These are phyloP conservation scores for Athripsodes cinereus DNA, from an alignment of 2,888 invertebrate genomes.

Conservation along the genomic window DNA sequence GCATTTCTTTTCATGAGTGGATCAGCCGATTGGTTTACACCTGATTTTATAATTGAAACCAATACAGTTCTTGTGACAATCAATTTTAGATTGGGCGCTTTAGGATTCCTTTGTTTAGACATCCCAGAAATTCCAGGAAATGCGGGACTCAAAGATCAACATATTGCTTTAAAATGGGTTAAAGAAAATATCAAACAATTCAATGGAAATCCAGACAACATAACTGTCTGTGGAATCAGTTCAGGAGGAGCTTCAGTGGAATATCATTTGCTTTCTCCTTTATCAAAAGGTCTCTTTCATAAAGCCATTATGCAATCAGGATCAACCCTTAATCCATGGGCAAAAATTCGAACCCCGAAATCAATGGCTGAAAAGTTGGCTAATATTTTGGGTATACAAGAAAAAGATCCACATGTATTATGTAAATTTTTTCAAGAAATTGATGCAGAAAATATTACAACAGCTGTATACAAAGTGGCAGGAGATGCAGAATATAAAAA, in stretches of 20 bases:
- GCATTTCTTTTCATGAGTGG: conserved; percentile 45
- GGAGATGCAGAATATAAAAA: conserved; percentile 11
- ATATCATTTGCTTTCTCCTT: conserved; percentile 40
- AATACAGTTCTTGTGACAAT: conserved; percentile 44
- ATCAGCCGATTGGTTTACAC: conserved; percentile 39
- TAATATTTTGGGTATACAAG: conserved; percentile 35
- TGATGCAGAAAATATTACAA: conserved; percentile 11
- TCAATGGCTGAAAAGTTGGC: conserved; percentile 34
- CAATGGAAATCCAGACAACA: conserved; percentile 41
- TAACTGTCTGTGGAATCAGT: conserved; percentile 46
- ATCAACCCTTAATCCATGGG: conserved; percentile 38
- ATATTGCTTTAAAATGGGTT: conserved; percentile 45
- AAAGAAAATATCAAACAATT: conserved; percentile 40
- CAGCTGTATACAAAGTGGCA: background rate
- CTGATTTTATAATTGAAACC: conserved; percentile 44
- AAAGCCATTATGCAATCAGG: conserved; percentile 44
- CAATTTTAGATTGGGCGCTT: conserved; percentile 46
- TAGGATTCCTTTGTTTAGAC: conserved; percentile 45
- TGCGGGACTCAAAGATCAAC: conserved; percentile 45
- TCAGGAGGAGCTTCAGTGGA: conserved; percentile 43
- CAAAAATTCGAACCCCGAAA: conserved; percentile 41
- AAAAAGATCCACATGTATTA: conserved; percentile 34
- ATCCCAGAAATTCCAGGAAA: conserved; percentile 43
- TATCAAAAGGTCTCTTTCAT: conserved; percentile 42
- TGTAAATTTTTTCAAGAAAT: conserved; percentile 32